phyloP scores from a whole-genome alignment of 23 tunicate species.

The Trididemnum nubilum region DNA sequence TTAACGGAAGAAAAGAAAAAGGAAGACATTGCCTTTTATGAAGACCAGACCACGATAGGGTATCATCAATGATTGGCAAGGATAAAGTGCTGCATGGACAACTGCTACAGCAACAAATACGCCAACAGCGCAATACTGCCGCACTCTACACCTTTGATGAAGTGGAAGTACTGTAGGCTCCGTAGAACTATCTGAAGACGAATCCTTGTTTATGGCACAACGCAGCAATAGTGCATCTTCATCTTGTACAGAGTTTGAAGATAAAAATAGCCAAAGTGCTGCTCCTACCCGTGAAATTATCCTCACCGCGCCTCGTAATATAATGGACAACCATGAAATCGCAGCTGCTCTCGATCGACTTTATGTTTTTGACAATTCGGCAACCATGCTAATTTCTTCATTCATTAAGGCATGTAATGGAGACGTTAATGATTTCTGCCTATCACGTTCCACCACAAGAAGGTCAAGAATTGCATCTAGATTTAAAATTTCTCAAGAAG shows the following conservation, averaged over 20 bases:
- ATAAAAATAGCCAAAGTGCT: not conserved
- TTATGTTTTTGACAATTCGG: not conserved
- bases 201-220: not conserved
- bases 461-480: no score
- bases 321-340: not conserved
- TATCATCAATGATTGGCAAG: not conserved
- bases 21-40: slow-evolving; percentile 10
- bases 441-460: no score
- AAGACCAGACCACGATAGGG: not conserved
- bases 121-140: not conserved
- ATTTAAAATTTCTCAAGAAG: no score
- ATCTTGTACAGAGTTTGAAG: not conserved
- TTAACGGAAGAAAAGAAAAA: not conserved
- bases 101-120: not conserved
- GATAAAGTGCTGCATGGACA: not conserved
- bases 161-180: not conserved
- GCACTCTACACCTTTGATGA: not conserved
- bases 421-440: not conserved
- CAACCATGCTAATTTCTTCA: not conserved
- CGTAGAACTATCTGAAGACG: not conserved
- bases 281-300: not conserved
- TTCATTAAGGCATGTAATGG: not conserved
- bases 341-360: not conserved
- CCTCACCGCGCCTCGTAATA: not conserved
- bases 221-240: not conserved